Evolutionary conservation across 2,113 vertebrate species (phyloP).

Genomic region (Xiphias gladius): DNA sequence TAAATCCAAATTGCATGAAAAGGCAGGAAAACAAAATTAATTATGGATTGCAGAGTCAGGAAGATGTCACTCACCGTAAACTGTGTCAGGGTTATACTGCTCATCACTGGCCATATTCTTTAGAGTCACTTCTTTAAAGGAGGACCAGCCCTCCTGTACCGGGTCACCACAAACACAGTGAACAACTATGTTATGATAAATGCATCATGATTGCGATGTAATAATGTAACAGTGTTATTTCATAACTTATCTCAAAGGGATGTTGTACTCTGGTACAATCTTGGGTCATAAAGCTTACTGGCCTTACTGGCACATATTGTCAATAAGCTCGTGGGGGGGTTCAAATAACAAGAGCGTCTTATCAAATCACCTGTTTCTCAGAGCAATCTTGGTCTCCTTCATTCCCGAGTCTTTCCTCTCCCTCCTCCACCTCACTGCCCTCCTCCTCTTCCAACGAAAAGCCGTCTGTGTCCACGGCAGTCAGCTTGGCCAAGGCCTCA

Average conservation of each 20-base stretch:
- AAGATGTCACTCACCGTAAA: slow-evolving; percentile 87
- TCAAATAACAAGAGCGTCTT: not conserved
- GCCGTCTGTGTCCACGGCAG: slow-evolving; percentile 88
- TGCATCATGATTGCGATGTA: not conserved
- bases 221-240: not conserved
- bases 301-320: not conserved
- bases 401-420: slow-evolving; percentile 57
- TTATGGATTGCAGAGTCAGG: not conserved
- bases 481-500: slow-evolving; percentile 88
- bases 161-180: slow-evolving; percentile 8
- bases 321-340: no score
- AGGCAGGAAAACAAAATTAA: not conserved
- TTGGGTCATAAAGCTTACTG: not conserved
- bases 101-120: slow-evolving; percentile 78
- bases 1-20: not conserved
- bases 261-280: not conserved
- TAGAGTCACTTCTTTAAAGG: slow-evolving; percentile 75
- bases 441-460: slow-evolving; percentile 88
- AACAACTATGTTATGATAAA: not conserved
- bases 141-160: slow-evolving; percentile 71
- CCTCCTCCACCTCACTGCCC: slow-evolving; percentile 74
- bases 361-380: slow-evolving; percentile 65
- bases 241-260: not conserved
- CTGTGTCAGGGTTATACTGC: slow-evolving; percentile 85
- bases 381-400: slow-evolving; percentile 68